These are phyloP conservation scores for Natrix natrix DNA, from an alignment of 2,797 vertebrate genomes.

Conservation along the genomic window DNA sequence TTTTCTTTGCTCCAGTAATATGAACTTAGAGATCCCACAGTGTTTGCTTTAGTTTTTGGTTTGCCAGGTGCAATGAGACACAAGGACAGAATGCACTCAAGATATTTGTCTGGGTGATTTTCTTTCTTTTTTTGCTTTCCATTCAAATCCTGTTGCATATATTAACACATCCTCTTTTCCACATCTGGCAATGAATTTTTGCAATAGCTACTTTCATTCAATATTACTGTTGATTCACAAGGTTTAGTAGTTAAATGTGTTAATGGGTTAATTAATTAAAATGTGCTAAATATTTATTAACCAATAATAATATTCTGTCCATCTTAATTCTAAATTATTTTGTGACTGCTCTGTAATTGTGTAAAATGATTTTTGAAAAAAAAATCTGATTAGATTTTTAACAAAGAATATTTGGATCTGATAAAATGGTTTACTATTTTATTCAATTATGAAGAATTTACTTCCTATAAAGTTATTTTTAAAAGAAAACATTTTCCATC, in stretches of 20 bases:
- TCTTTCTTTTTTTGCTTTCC: conserved; percentile 48
- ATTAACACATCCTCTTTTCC: conserved; percentile 63
- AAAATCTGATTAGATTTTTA: neutral
- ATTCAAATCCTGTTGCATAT: conserved; percentile 64
- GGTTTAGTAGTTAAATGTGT: neutral
- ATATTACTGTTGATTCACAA: neutral
- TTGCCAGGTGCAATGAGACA: conserved; percentile 74
- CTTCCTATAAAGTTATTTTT: neutral
- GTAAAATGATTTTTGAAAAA: neutral
- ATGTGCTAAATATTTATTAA: conserved; percentile 5
- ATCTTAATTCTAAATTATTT: neutral
- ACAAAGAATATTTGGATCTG: conserved; percentile 12
- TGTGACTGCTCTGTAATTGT: neutral
- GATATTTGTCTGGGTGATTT: conserved; percentile 58
- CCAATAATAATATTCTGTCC: neutral
- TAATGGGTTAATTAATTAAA: neutral
- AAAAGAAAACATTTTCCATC: neutral
- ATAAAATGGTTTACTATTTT: neutral
- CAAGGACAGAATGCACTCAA: conserved; percentile 58
- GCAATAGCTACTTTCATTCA: conserved; percentile 8
- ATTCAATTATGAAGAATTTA: neutral
- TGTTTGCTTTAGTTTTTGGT: conserved; percentile 78
- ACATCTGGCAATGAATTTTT: conserved; percentile 56
- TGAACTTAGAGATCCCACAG: conserved; percentile 77
- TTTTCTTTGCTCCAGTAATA: conserved; percentile 79